Evolutionary conservation across 2,113 vertebrate species (phyloP).

Genomic region (Poecile atricapillus): DNA sequence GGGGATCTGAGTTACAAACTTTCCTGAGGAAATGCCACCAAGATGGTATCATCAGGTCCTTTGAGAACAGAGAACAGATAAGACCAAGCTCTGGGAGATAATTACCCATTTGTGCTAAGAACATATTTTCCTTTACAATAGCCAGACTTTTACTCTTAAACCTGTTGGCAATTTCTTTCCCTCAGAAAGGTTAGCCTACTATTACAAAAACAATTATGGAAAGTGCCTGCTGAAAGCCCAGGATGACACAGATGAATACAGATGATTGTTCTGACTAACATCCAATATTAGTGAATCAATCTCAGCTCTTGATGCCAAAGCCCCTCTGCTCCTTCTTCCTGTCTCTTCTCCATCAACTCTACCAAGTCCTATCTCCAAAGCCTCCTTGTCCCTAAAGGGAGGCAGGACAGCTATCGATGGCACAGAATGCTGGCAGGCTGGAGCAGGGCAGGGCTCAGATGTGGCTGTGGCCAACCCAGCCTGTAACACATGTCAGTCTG

Average conservation of each 20-base stretch:
- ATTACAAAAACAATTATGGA: not conserved
- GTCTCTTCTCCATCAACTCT: not conserved
- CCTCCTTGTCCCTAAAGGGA: not conserved
- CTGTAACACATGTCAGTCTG: not conserved
- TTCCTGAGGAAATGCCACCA: constrained; percentile 78
- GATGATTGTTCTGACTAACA: not conserved
- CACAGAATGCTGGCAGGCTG: not conserved
- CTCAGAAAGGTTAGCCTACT: constrained; percentile 3
- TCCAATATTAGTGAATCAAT: not conserved
- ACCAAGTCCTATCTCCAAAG: not conserved
- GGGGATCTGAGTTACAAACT: constrained; percentile 17
- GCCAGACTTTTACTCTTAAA: not conserved
- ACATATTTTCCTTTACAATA: constrained; percentile 9
- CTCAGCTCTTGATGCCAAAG: fast-evolving
- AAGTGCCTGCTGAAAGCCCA: not conserved
- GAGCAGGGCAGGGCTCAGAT: not conserved
- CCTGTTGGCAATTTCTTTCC: not conserved
- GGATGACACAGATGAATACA: not conserved
- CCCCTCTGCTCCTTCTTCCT: not conserved
- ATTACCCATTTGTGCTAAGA: constrained; percentile 35
- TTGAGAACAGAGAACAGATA: constrained; percentile 9
- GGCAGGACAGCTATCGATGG: fast-evolving
- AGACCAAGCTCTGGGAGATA: constrained; percentile 53
- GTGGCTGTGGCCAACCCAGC: not conserved
- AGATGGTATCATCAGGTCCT: constrained; percentile 68